A percentile compares a stretch with the other conserved stretches of the same genome.
Conservation (phyloP, 2,113 vertebrate species). For the Lophius piscatorius region DNA sequence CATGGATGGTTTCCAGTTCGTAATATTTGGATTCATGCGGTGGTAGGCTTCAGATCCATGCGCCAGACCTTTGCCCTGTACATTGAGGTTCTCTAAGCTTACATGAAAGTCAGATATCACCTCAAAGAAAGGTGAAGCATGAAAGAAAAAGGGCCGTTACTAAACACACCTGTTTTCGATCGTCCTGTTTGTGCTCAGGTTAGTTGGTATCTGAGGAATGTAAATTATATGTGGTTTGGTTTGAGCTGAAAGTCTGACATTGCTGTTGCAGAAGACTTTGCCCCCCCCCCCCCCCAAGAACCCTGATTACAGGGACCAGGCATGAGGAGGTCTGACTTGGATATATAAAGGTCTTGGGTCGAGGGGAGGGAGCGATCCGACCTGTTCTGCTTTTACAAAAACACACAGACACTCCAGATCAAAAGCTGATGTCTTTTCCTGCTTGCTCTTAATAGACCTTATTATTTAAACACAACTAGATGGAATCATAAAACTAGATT, state of each 20-base stretch:
- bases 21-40: background rate
- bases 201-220: conserved; percentile 79
- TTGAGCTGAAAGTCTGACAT: conserved; percentile 56
- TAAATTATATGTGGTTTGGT: conserved; percentile 79
- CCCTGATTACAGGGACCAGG: conserved; percentile 69
- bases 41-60: background rate
- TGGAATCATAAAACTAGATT: conserved; percentile 6
- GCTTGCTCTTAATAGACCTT: conserved; percentile 36
- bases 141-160: conserved; percentile 14
- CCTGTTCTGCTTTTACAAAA: conserved; percentile 17
- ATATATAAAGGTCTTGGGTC: conserved; percentile 63
- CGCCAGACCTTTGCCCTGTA: background rate
- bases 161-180: conserved; percentile 80
- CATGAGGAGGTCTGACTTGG: conserved; percentile 59
- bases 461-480: conserved; percentile 30
- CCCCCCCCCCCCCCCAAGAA: conserved; percentile 5
- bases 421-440: conserved; percentile 30
- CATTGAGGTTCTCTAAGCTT: conserved; percentile 2
- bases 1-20: background rate
- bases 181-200: conserved; percentile 73
- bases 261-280: conserved; percentile 50
- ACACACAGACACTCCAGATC: conserved; percentile 18
- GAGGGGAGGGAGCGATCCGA: conserved; percentile 29
- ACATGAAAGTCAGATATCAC: conserved; percentile 18
- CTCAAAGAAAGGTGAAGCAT: conserved; percentile 26